phyloP scores from a whole-genome alignment of 2,113 vertebrate species.

The Phyllopteryx taeniolatus region DNA sequence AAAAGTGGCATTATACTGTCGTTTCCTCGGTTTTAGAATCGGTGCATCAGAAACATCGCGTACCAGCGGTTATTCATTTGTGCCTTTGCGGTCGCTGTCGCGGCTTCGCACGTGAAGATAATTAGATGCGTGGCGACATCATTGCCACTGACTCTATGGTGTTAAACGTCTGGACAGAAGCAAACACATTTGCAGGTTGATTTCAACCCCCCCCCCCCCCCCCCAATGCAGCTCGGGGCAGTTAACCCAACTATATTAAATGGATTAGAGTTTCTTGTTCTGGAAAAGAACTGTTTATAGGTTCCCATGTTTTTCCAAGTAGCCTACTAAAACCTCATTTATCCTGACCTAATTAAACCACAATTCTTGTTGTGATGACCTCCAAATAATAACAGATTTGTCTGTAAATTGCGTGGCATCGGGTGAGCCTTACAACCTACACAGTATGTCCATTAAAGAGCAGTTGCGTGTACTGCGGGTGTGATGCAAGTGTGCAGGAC shows the following conservation, averaged over 20 bases:
- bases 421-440: neutral
- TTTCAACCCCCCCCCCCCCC: too few relatives aligned
- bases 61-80: neutral
- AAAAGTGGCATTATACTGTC: neutral
- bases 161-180: too few relatives aligned
- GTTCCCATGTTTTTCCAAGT: too few relatives aligned
- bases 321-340: neutral
- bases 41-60: neutral
- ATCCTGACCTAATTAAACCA: neutral
- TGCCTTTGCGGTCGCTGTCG: neutral
- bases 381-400: neutral
- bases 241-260: too few relatives aligned
- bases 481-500: neutral
- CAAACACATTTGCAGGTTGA: too few relatives aligned
- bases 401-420: neutral
- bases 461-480: neutral
- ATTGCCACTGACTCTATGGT: neutral
- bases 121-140: neutral
- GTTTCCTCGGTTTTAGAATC: neutral
- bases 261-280: too few relatives aligned
- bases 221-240: too few relatives aligned
- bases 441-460: neutral
- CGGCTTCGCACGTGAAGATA: neutral
- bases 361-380: neutral
- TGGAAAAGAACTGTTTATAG: neutral